Evolutionary conservation across 2,797 vertebrate species (phyloP), one percentile per base, ranked within the genome.

Genomic region (Agapornis canus): DNA sequence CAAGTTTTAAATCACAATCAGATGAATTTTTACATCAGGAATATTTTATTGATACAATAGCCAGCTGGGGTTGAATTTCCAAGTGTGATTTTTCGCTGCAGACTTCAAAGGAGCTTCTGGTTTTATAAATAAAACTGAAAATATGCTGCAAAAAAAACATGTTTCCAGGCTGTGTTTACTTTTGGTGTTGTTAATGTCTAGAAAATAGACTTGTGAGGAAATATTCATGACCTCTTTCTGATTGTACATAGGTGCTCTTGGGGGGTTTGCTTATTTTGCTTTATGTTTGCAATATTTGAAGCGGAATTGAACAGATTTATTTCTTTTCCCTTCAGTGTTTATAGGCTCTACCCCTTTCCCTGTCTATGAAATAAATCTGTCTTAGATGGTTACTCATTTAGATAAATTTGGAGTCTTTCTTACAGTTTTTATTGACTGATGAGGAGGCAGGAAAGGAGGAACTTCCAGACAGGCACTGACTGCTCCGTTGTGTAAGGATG

Each of bases 61-160:
- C 89, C 86, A 89, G 65, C 86, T 90, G 48, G 80, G 40, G 64
- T 87, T 90, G 88, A 90, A 91, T 88, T 93, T 92, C 79, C 91
- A 94, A 73, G 77, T 93, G 79, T 86, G 76, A 93, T 96, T 96
- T 95, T 95, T 56, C 6, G 86, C 65, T 95, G 83, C 70, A 80
- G 79, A 82, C 89, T 96, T 96, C 48, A 94, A 87, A 93, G 47
- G 91, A n/a, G 81, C 32, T 78, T 68, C 66, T 89, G 85, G 71
- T 96, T 96, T 97, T 96, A 95, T 92, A 95, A 97, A 89, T 95
- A 95, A 97, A 96, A 86, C 49, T 49, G 78, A 84, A 94, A 92
- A 84, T 37, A 39, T 15, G 47, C 29, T 94, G 37, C 59, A 71
- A 83, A 63, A 6, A 81, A 18, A 29, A 14, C 16, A 8, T 68